phyloP scores from a whole-genome alignment of 2,888 invertebrate species.

The Patella depressa region DNA sequence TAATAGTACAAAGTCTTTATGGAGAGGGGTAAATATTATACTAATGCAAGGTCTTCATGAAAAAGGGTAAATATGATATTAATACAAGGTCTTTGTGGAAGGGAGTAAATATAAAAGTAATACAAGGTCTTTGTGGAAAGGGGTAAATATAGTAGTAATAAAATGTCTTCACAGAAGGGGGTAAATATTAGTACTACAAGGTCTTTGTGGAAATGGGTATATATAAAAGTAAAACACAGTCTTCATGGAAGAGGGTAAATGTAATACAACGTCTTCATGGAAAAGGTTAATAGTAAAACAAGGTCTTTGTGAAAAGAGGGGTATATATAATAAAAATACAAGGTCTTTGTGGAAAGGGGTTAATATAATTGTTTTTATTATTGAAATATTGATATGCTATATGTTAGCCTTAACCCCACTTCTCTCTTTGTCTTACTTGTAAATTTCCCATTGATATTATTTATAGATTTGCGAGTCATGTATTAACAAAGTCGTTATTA shows the following conservation, averaged over 20 bases:
- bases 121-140: slow-evolving; percentile 45
- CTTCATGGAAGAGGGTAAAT: slow-evolving; percentile 54
- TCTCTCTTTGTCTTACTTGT: background rate
- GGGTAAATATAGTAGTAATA: slow-evolving; percentile 49
- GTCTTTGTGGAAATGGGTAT: background rate
- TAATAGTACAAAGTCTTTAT: slow-evolving; percentile 18
- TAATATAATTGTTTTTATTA: slow-evolving; percentile 26
- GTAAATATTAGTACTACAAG: slow-evolving; percentile 38
- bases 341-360: slow-evolving; percentile 57
- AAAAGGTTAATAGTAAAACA: background rate
- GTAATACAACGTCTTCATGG: background rate
- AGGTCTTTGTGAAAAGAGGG: slow-evolving; percentile 44
- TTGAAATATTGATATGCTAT: too few relatives aligned
- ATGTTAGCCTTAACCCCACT: background rate
- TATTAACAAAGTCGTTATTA: slow-evolving; percentile 56
- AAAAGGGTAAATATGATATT: slow-evolving; percentile 51
- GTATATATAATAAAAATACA: too few relatives aligned
- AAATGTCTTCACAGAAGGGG: slow-evolving; percentile 55
- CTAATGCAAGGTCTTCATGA: slow-evolving; percentile 45
- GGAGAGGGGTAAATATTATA: slow-evolving; percentile 57
- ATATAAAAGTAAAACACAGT: too few relatives aligned
- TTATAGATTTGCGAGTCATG: slow-evolving; percentile 55
- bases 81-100: background rate
- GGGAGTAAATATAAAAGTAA: too few relatives aligned
- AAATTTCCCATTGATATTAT: background rate